Evolutionary conservation across 2,888 invertebrate species (phyloP), one percentile per base, ranked within the genome.

Genomic region (Tanypteryx hageni): DNA sequence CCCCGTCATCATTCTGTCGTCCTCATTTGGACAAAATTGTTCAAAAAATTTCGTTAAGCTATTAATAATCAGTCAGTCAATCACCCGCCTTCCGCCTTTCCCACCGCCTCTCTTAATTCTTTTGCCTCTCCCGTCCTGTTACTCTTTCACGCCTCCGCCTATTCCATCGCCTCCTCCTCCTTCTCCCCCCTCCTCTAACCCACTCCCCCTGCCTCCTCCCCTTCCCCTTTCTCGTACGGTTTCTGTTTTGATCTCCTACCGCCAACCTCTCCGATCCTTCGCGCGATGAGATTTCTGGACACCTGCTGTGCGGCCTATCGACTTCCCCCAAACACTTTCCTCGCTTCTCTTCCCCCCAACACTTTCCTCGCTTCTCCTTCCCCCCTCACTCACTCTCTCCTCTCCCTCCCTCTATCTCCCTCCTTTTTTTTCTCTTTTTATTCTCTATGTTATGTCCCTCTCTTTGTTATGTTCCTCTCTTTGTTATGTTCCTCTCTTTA

Each of bases 1-100:
- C 10, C 5, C 1, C 22, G 16, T 10, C 59, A 31, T 10, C 64
- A 9, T 16, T 4, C 64, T 64, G 64, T 16, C 86, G 44, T 27
- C 64, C 89, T 89, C 89, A 89, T 89, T 89, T 89, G 89, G 61
- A 61, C 64, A 64, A 89, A 89, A 89, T 64, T 44, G 89, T 89
- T 56, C 89, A 44, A 64, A 68, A 89, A 44, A 64, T 64, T 68
- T 89, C 89, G 44, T 68, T 64, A n/a, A 68, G 64, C 89, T 64
- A 89, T 89, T 89, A 89, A 89, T 89, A 89, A 89, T 64, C 64
- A 18, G 64, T n/a, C 31, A 44, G 61, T 89, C 68, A 64, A 89
- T 89, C 86, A 59, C 27, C 7, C 31, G 10, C 61, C 18, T 7
- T n/a, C 4, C 44, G 1, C 44, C 64, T 76, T 76, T 76, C 22